phyloP scores from a whole-genome alignment of 2,797 vertebrate genomes.

The Hydrophis major region DNA sequence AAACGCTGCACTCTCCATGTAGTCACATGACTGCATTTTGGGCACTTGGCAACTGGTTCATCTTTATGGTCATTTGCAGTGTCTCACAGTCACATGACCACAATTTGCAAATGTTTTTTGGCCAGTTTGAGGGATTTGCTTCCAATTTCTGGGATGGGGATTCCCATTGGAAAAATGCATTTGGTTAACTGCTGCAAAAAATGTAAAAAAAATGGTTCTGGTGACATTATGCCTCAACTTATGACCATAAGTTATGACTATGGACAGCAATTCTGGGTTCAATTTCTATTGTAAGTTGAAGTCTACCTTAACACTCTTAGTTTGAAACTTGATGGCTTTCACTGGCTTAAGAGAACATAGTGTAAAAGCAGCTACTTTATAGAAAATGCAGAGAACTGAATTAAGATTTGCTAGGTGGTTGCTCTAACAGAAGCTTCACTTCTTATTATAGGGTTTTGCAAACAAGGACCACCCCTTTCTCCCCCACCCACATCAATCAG shows the following conservation, averaged over 20 bases:
- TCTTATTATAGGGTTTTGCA: background rate
- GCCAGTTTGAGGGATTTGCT: background rate
- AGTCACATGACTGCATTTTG: background rate
- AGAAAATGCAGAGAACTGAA: background rate
- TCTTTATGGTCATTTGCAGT: background rate
- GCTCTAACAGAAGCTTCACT: background rate
- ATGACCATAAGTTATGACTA: background rate
- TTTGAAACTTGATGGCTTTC: background rate
- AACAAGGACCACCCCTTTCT: background rate
- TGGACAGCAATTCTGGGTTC: background rate
- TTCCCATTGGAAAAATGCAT: background rate
- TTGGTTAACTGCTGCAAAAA: background rate
- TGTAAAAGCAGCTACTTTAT: background rate
- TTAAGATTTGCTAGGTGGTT: too few relatives aligned
- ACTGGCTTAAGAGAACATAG: background rate
- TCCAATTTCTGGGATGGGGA: background rate
- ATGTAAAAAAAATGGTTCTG: background rate
- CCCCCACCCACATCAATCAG: background rate
- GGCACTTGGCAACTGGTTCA: background rate
- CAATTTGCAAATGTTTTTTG: background rate
- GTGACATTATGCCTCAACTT: background rate
- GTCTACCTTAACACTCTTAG: background rate
- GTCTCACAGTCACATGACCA: background rate
- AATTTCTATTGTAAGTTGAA: background rate
- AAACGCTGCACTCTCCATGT: background rate